Conservation (phyloP, 2,797 vertebrate genomes). For the Rhadinocentrus ornatus region DNA sequence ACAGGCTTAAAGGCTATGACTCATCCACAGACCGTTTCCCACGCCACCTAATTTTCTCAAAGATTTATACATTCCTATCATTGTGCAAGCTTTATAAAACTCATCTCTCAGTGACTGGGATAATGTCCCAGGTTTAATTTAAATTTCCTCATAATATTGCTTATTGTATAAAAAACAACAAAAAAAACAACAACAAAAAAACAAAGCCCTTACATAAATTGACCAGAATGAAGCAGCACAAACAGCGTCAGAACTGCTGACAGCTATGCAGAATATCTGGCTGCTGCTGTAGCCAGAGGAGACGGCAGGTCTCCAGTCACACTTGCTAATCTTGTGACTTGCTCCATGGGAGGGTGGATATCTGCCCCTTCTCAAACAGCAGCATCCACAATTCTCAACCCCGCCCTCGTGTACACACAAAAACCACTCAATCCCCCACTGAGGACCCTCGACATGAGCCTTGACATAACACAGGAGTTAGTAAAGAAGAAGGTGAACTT, state of each 20-base stretch:
- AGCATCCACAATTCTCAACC: conserved; percentile 43
- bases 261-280: conserved; percentile 71
- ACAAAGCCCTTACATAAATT: conserved; percentile 64
- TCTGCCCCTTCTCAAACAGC: conserved; percentile 60
- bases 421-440: conserved; percentile 21
- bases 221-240: conserved; percentile 64
- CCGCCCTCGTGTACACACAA: conserved; percentile 11
- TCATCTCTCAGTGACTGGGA: conserved; percentile 49
- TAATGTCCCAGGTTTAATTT: conserved; percentile 62
- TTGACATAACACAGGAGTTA: conserved; percentile 25
- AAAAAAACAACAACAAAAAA: conserved; percentile 63
- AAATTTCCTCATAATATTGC: too few species aligned
- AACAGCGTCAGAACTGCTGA: conserved; percentile 69
- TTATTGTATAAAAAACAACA: conserved; percentile 63
- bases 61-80: conserved; percentile 59
- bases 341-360: conserved; percentile 55
- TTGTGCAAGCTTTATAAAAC: conserved; percentile 61
- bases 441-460: conserved; percentile 24
- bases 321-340: conserved; percentile 74
- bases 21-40: conserved; percentile 57
- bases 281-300: conserved; percentile 63
- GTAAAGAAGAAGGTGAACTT: conserved; percentile 20
- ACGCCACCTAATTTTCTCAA: conserved; percentile 60
- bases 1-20: conserved; percentile 69
- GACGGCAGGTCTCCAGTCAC: conserved; percentile 69